A percentile compares a stretch with the other conserved stretches of the same genome.
These are phyloP conservation scores for Hydriomena furcata DNA, from an alignment of 2,888 invertebrate genomes.

Conservation along the genomic window DNA sequence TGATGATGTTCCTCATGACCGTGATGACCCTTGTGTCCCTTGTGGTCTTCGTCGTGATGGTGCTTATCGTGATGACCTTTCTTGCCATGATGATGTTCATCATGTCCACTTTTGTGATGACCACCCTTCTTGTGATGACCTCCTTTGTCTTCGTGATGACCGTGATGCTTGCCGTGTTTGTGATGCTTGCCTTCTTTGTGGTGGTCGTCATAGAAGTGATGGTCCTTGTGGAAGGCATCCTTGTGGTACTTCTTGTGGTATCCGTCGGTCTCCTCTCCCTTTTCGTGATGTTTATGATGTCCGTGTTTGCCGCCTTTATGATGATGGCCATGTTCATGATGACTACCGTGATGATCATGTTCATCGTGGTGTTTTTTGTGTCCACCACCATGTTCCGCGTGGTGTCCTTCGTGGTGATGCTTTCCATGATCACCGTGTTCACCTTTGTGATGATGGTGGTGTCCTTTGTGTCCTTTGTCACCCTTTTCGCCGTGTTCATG, in stretches of 20 bases:
- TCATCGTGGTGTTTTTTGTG: conserved; percentile 76
- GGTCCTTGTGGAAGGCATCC: conserved; percentile 76
- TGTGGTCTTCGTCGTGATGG: conserved; percentile 71
- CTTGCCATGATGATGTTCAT: conserved; percentile 75
- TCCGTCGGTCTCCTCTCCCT: conserved; percentile 73
- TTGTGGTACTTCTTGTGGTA: conserved; percentile 79
- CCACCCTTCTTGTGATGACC: conserved; percentile 78
- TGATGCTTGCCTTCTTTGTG: conserved; percentile 77
- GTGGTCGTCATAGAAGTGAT: conserved; percentile 77
- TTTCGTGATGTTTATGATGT: conserved; percentile 73
- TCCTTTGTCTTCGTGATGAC: conserved; percentile 70
- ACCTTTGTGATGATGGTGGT: conserved; percentile 76
- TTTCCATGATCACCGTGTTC: conserved; percentile 73
- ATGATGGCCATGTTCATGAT: conserved; percentile 75
- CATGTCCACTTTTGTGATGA: conserved; percentile 71
- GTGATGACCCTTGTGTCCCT: conserved; percentile 78
- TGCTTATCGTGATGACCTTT: conserved; percentile 76
- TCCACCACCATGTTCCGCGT: conserved; percentile 70
- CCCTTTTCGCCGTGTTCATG: conserved; percentile 73
- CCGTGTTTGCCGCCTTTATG: conserved; percentile 76
- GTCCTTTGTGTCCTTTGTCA: conserved; percentile 76
- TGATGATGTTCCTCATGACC: conserved; percentile 78
- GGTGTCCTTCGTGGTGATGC: conserved; percentile 71
- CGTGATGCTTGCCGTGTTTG: conserved; percentile 74
- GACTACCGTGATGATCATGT: conserved; percentile 71